Percentiles rank a stretch among this genome's conserved stretches.
Conservation (phyloP, 2,888 invertebrate species). For the Drosophila robusta region DNA sequence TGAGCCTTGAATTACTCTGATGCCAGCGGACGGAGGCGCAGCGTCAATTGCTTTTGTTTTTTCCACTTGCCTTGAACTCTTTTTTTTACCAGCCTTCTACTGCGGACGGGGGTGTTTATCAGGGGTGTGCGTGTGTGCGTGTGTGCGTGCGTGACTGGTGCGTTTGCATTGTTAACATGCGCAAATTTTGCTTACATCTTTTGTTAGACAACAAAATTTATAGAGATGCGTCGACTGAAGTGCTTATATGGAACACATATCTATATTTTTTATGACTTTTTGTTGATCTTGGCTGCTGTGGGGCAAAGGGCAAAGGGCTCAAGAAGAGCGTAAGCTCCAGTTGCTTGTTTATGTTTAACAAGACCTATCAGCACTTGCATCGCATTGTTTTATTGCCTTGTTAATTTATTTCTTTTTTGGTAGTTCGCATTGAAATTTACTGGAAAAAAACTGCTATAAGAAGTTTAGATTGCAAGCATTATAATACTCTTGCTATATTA, state of each 20-base stretch:
- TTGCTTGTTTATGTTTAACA: conserved; percentile 59
- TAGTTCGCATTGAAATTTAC: not conserved
- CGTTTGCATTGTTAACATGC: conserved; percentile 74
- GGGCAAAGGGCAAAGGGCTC: conserved; percentile 3
- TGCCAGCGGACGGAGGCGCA: conserved; percentile 22
- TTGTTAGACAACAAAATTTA: conserved; percentile 69
- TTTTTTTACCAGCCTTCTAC: conserved; percentile 2
- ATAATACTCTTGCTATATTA: too few relatives aligned
- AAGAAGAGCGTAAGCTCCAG: not conserved
- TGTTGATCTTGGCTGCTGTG: conserved; percentile 62
- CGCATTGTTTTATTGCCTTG: conserved; percentile 13
- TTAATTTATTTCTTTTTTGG: not conserved
- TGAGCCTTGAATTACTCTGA: conserved; percentile 57
- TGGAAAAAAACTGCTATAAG: too few relatives aligned
- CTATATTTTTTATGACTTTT: conserved; percentile 74
- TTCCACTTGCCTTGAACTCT: conserved; percentile 68
- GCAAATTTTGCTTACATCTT: conserved; percentile 65
- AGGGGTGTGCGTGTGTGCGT: conserved; percentile 3
- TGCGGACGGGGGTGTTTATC: conserved; percentile 6
- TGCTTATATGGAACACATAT: conserved; percentile 47
- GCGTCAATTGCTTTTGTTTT: conserved; percentile 67
- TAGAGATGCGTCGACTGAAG: conserved; percentile 54
- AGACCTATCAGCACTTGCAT: conserved; percentile 35
- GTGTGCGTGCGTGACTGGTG: conserved; percentile 29
- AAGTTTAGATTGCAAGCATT: too few relatives aligned